Evolutionary conservation across 2,113 vertebrate species (phyloP).

Genomic region (Zonotrichia leucophrys): DNA sequence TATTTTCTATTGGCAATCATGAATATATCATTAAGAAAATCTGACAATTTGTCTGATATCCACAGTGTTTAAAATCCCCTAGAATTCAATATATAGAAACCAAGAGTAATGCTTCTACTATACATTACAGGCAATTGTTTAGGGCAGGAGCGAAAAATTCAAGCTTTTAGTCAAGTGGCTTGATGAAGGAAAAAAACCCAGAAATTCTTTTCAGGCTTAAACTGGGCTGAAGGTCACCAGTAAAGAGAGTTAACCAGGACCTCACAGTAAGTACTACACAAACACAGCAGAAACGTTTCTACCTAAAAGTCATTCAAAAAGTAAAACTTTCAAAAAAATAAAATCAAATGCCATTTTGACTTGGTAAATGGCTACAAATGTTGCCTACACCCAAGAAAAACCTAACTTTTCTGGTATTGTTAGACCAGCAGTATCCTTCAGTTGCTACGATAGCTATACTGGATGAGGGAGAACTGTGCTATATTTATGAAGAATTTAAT

Average conservation of each 20-base stretch:
- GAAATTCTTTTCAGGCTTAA: background rate
- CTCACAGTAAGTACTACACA: background rate
- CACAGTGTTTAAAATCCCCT: background rate
- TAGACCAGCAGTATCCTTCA: background rate
- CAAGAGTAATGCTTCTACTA: background rate
- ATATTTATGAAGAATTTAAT: constrained; percentile 14
- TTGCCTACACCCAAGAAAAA: background rate
- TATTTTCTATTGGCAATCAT: background rate
- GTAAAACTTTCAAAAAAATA: background rate
- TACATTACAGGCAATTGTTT: background rate
- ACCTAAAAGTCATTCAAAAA: background rate
- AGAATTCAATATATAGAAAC: background rate
- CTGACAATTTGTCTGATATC: background rate
- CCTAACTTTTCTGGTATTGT: background rate
- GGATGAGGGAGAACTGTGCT: background rate
- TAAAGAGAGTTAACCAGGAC: background rate
- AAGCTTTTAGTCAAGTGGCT: background rate
- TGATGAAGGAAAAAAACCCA: background rate
- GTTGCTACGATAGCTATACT: background rate
- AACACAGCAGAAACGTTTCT: background rate
- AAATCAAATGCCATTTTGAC: background rate
- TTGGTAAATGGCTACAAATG: background rate
- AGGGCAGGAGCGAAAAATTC: background rate
- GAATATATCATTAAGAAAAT: background rate
- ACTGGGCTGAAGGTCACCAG: background rate